Base-by-base conservation (phyloP, 1,140 invertebrate genomes). In the Lethocerus indicus region DNA sequence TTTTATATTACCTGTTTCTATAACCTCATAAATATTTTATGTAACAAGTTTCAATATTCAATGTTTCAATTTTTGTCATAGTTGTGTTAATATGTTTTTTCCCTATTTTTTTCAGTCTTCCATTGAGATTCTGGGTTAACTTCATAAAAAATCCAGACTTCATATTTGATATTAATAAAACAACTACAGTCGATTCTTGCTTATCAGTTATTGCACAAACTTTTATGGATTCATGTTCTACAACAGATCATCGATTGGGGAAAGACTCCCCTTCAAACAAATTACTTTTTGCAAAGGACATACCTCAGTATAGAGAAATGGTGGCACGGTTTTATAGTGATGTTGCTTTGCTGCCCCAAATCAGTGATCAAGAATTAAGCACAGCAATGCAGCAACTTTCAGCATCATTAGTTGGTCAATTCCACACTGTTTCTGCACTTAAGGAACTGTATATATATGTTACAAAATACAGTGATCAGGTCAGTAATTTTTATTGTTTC, bases 71-170 rank as follows among this genome's bases (percentile, higher is more conserved):
- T n/a, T n/a, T n/a, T n/a, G n/a, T n/a, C n/a, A n/a, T n/a, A n/a
- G n/a, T n/a, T n/a, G n/a, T n/a, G n/a, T n/a, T n/a, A n/a, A n/a
- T n/a, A n/a, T n/a, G n/a, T n/a, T n/a, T n/a, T 42, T 42, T 1
- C 3, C 52, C 49, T 48, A 54, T 58, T 56, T 54, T 56, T 61
- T 65, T 51, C 57, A 88, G 88, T 69, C 75, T 93, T 61, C 88
- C 90, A 32, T 69, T 95, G 41, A 74, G 91, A 57, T 94, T 95
- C 71, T 96, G 92, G 92, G 87, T 94, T 14, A 94, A 94, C 68
- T 87, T 95, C 56, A 91, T 95, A 48, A 95, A 94, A 65, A 94
- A 94, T 74, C 90, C 92, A 6, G 87, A 95, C 67, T 93, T 92
- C 63, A 88, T 95, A 63, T 93, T 96, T 65, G 91, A 95, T 68